phyloP scores from a whole-genome alignment of 1,140 invertebrate genomes.

The Gerris buenoi region DNA sequence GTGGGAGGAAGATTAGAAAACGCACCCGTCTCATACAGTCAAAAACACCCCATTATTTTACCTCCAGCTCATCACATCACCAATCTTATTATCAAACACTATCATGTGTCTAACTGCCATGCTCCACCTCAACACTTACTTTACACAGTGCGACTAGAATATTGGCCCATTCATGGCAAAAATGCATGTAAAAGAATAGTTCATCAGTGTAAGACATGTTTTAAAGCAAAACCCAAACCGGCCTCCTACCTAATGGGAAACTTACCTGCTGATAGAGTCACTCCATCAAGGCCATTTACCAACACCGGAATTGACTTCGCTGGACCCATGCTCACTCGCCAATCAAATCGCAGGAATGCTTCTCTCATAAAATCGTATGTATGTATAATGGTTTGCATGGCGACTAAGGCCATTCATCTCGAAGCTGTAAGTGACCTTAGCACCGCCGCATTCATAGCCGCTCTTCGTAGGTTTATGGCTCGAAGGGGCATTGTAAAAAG shows the following conservation, averaged over 20 bases:
- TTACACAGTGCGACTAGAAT: background rate
- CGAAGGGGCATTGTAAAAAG: slow-evolving; percentile 10
- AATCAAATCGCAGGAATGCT: background rate
- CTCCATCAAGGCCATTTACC: slow-evolving; percentile 8
- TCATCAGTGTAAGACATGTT: slow-evolving; percentile 11
- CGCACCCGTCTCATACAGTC: background rate
- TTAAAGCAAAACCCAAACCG: slow-evolving; percentile 7
- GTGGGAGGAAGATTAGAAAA: background rate
- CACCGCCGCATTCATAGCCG: slow-evolving; percentile 19
- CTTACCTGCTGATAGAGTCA: slow-evolving; percentile 12
- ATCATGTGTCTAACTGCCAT: background rate
- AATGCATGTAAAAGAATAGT: background rate
- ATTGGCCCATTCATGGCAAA: slow-evolving; percentile 10
- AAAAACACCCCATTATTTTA: background rate
- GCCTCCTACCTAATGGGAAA: slow-evolving; percentile 13
- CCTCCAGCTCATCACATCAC: background rate
- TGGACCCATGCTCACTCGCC: slow-evolving; percentile 14
- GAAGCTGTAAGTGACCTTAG: slow-evolving; percentile 21
- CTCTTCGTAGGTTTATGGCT: slow-evolving; percentile 21
- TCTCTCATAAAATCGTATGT: slow-evolving; percentile 7
- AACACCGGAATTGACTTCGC: slow-evolving; percentile 18
- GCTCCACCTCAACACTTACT: background rate
- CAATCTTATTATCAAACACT: background rate
- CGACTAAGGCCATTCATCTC: slow-evolving; percentile 23
- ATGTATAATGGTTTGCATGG: slow-evolving; percentile 22